Conservation (phyloP, 2,888 invertebrate species). For the Byasa hedistus region DNA sequence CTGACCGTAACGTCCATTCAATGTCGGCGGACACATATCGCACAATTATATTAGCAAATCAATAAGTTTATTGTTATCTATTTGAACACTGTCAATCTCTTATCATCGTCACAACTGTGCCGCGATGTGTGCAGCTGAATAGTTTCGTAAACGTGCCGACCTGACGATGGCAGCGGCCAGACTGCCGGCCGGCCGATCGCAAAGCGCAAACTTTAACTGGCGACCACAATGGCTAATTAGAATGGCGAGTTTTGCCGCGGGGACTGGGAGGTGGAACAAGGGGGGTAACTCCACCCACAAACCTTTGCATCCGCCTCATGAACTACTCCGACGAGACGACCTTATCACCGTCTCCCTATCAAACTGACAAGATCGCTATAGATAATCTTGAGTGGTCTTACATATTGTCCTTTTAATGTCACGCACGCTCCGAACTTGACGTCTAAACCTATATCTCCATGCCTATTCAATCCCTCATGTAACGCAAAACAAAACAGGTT, state of each 20-base stretch:
- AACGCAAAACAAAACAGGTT: not conserved
- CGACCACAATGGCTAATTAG: slow-evolving; percentile 79
- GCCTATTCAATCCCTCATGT: not conserved
- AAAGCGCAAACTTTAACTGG: slow-evolving; percentile 69
- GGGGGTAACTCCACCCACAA: slow-evolving; percentile 70
- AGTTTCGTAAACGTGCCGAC: slow-evolving; percentile 52
- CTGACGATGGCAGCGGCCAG: slow-evolving; percentile 60
- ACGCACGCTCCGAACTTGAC: not conserved
- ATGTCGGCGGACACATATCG: slow-evolving; percentile 56
- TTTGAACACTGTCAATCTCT: slow-evolving; percentile 65
- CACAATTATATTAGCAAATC: slow-evolving; percentile 39
- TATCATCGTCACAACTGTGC: slow-evolving; percentile 62
- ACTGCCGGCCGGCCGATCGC: slow-evolving; percentile 68
- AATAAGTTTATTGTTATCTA: slow-evolving; percentile 58
- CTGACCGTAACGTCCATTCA: slow-evolving; percentile 46
- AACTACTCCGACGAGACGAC: slow-evolving; percentile 61
- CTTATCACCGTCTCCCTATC: slow-evolving; percentile 49
- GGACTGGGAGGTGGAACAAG: slow-evolving; percentile 51
- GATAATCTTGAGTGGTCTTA: slow-evolving; percentile 33
- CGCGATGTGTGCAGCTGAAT: slow-evolving; percentile 45
- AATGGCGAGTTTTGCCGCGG: slow-evolving; percentile 66
- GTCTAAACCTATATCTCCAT: not conserved
- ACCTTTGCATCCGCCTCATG: slow-evolving; percentile 75
- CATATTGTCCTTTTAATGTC: slow-evolving; percentile 9
- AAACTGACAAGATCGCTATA: slow-evolving; percentile 39